phyloP scores from a whole-genome alignment of 2,888 invertebrate genomes.

The Meta bourneti region DNA sequence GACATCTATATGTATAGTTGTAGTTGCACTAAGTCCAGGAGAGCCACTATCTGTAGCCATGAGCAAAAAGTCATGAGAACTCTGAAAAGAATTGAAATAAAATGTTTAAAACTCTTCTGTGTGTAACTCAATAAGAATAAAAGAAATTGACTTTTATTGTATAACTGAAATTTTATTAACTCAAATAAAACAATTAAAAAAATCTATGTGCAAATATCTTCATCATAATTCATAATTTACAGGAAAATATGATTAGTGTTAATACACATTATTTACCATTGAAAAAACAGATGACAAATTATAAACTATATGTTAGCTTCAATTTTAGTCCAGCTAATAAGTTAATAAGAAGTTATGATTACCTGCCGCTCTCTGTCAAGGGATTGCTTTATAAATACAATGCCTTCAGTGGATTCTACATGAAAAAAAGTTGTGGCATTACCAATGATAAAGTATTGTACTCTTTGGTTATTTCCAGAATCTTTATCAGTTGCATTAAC shows the following conservation, averaged over 20 bases:
- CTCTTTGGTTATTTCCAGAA: slow-evolving; percentile 84
- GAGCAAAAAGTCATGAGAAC: slow-evolving; percentile 89
- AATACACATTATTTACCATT: slow-evolving; percentile 3
- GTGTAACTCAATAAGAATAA: neutral
- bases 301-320: neutral
- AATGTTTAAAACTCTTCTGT: neutral
- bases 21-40: slow-evolving; percentile 88
- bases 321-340: too few species aligned
- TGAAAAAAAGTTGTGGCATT: slow-evolving; percentile 85
- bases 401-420: slow-evolving; percentile 89
- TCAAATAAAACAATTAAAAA: neutral
- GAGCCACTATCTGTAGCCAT: slow-evolving; percentile 91
- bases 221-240: too few species aligned
- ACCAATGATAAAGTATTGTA: slow-evolving; percentile 86
- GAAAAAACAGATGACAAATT: neutral
- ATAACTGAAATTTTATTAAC: neutral
- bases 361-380: slow-evolving; percentile 90
- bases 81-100: slow-evolving; percentile 42
- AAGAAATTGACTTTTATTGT: neutral
- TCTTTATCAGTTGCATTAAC: slow-evolving; percentile 79
- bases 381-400: slow-evolving; percentile 88
- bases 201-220: too few species aligned
- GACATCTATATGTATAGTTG: slow-evolving; percentile 91
- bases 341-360: slow-evolving; percentile 77
- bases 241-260: neutral